Base-by-base conservation (phyloP, 2,888 invertebrate genomes). In the Sinodicranocentrus sp. region DNA sequence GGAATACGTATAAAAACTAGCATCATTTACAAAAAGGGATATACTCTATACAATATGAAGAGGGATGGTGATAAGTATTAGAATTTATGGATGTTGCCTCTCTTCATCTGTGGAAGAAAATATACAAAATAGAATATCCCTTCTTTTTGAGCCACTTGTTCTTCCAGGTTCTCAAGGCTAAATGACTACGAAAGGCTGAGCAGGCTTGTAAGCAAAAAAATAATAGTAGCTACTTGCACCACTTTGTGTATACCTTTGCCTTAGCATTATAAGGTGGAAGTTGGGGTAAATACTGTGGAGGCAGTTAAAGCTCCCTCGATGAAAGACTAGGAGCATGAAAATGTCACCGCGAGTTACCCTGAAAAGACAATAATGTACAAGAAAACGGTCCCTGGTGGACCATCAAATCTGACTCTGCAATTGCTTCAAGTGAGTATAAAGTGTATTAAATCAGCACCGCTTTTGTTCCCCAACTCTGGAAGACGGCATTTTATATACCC, bases 301-400 rank as follows among this genome's bases (percentile, higher is more conserved):
- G n/a, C n/a, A n/a, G n/a, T n/a, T n/a, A 39, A 8, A 39, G 17
- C n/a, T 67, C 10, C 21, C 75, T 84, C 87, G 88, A 87, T 87
- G 88, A 88, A 88, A 88, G 88, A 86, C 86, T 79, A 73, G 86
- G 85, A 85, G 86, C 87, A 88, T 87, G 88, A 88, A 89, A 88
- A 89, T 86, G 88, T 89, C 88, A 89, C 88, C 86, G 87, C 82
- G 84, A 78, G 85, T 87, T 85, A 85, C 85, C 78, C 84, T 85
- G 85, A 85, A 84, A 85, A 89, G 88, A 89, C 88, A 89, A 89
- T 89, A 89, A 89, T 89, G 87, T 87, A 78, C 88, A 87, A 89
- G 87, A 88, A 89, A 89, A 88, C 84, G 87, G 84, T 89, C 88
- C 87, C 88, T 85, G 43, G 87, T 78, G 85, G 54, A 84, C 87